Evolutionary conservation across 2,797 vertebrate species (phyloP).

Genomic region (Clarias laeviceps): DNA sequence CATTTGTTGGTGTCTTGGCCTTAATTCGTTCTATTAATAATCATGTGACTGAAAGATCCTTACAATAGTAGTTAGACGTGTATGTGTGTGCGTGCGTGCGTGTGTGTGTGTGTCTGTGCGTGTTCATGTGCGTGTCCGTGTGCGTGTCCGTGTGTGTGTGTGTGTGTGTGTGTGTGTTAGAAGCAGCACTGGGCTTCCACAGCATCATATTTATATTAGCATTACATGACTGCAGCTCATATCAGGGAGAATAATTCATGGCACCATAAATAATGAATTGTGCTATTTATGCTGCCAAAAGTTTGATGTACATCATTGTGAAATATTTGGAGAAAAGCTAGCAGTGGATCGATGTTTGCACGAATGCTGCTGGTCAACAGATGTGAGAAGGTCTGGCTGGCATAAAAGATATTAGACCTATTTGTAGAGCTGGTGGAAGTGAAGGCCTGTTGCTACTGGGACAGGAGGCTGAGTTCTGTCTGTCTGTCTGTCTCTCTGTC

Average conservation of each 20-base stretch:
- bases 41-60: not conserved
- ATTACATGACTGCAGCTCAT: conserved; percentile 82
- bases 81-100: conserved; percentile 4
- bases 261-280: conserved; percentile 78
- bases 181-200: conserved; percentile 26
- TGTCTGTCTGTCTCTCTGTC: conserved; percentile 27
- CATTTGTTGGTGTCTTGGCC: too few relatives aligned
- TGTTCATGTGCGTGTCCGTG: not conserved
- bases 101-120: conserved; percentile 17
- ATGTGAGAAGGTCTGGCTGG: conserved; percentile 60
- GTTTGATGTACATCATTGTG: conserved; percentile 75
- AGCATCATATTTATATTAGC: conserved; percentile 66
- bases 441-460: conserved; percentile 30
- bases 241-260: conserved; percentile 83
- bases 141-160: not conserved
- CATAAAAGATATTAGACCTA: conserved; percentile 63
- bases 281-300: conserved; percentile 60
- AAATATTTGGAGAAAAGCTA: conserved; percentile 78
- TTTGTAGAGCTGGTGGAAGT: conserved; percentile 39
- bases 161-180: conserved; percentile 3
- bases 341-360: conserved; percentile 74
- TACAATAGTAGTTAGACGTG: not conserved
- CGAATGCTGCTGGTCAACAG: conserved; percentile 73
- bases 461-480: conserved; percentile 29
- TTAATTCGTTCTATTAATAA: not conserved